phyloP scores from a whole-genome alignment of 2,888 invertebrate species.

The Conus canariensis region DNA sequence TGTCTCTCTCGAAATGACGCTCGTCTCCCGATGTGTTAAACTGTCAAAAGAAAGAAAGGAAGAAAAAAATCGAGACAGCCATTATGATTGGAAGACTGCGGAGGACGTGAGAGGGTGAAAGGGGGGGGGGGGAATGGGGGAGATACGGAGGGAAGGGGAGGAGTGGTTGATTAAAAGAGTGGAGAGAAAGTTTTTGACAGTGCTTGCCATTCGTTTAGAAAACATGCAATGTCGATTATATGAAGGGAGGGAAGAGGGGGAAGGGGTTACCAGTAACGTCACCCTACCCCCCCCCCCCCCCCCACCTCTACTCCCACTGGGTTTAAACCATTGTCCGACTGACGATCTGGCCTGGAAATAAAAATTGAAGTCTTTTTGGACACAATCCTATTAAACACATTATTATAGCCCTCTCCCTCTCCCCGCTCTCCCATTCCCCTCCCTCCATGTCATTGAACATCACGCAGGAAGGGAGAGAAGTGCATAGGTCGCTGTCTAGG shows the following conservation, averaged over 20 bases:
- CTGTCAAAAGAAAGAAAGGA: constrained; percentile 14
- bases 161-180: background rate
- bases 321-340: constrained; percentile 20
- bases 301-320: background rate
- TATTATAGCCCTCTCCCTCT: background rate
- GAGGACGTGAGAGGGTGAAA: background rate
- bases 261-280: too few species aligned
- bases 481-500: too few species aligned
- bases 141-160: background rate
- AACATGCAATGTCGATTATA: background rate
- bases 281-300: background rate
- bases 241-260: too few species aligned
- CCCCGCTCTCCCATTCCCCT: background rate
- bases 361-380: too few species aligned
- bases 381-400: too few species aligned
- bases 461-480: too few species aligned
- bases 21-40: constrained; percentile 34
- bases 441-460: background rate
- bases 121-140: background rate
- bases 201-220: background rate
- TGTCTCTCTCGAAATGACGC: constrained; percentile 34
- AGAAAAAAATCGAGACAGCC: background rate
- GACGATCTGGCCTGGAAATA: background rate
- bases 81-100: constrained; percentile 18
- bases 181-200: background rate